Evolutionary conservation across 2,113 vertebrate genomes (phyloP), one percentile per base, ranked within the genome.

Genomic region (Hyla sarda): DNA sequence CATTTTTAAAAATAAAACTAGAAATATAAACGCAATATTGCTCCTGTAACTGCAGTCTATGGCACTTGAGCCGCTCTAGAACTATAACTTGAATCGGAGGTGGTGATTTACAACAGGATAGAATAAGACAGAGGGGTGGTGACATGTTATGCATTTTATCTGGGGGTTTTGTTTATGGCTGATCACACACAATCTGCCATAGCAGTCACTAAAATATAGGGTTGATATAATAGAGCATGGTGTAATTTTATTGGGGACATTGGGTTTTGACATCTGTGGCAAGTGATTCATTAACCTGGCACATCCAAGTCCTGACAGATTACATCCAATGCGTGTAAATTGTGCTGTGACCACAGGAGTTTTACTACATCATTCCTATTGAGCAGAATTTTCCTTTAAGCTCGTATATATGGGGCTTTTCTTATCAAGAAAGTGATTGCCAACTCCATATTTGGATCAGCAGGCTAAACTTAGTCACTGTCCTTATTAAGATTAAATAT

Each of bases 401-500:
- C 19, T 69, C 30, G 21, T 37, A 37, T 71, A 71, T 71, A 71
- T 71, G 67, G 60, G 34, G 6, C 13, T 60, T 37, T 69, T 32
- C 67, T 69, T 69, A 71, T 37, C 32, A 11, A 4, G 9, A 71
- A 71, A 21, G 67, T 41, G 17, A 71, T 30, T 71, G 16, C 67
- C 41, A 12, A 11, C 34, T 21, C 34, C 17, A 34, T 69, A 71
- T 37, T 71, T 17, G 67, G 67, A 71, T 71, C 67, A 41, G 67
- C 41, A 60, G 54, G 50, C 54, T 80, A 80, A 58, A 80, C 34
- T 80, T 80, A 80, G 77, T 14, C 60, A 79, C 32, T 21, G 37
- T 62, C 32, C 37, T 80, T 60, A 80, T 60, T 58, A 79, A 80
- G 34, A 17, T 25, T 23, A 62, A 48, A 48, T 9, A 62, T 62